Evolutionary conservation across 2,113 vertebrate genomes (phyloP), one percentile per base, ranked within the genome.

Genomic region (Numenius arquata): DNA sequence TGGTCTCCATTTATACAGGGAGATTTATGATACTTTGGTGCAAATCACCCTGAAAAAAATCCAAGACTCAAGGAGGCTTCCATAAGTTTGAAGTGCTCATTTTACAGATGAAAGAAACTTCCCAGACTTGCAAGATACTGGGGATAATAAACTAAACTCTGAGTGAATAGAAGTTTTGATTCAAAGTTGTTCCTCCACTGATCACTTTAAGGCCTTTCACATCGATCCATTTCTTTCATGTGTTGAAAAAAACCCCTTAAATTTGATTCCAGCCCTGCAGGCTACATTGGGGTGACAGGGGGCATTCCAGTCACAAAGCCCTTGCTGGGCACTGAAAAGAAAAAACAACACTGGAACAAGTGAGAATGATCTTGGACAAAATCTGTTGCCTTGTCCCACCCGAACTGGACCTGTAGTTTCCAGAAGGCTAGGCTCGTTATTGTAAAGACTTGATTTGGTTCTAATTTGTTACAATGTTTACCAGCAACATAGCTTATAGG

Each of bases 401-500:
- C 66, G n/a, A 86, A 56, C 9, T 4, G 15, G 27, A 66, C 12
- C 22, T 74, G 10, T 17, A 36, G 4, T 41, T 87, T 78, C 34
- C 23, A 81, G 29, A 65, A 89, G 12, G 26, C 23, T 45, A 41
- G 26, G 41, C 26, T 58, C 7, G 27, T 79, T 73, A 22, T 17
- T 22, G 11, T 23, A 70, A 61, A 74, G 32, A 15, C 8, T 55
- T 52, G 16, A 62, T 68, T 36, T 68, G 10, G 21, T 84, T 84
- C 48, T 56, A 72, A 4, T 40, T 72, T 66, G 12, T 80, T 34
- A 38, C 25, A 47, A 17, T 23, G 25, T 13, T 72, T 75, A 59
- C 13, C 1, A 2, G 11, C 22, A 84, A 12, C 1, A 11, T 7
- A 19, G 2, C 18, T 62, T 53, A 27, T 6, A 19, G 13, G 15